phyloP scores from a whole-genome alignment of 2,888 invertebrate species.

The Luperina nickerlii region DNA sequence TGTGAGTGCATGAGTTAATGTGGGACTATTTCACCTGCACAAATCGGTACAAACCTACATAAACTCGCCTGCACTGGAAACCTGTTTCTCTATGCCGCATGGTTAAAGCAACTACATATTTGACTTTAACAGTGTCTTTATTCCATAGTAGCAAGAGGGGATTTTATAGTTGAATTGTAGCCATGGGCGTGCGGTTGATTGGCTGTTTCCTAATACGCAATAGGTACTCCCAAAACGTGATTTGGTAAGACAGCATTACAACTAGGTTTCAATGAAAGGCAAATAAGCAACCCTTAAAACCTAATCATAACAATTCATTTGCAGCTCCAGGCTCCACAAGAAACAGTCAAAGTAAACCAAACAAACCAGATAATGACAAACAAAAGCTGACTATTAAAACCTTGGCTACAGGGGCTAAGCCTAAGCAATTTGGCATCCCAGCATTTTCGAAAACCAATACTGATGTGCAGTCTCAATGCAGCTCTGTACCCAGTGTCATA shows the following conservation, averaged over 20 bases:
- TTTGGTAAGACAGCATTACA: neutral
- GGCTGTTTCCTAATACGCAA: neutral
- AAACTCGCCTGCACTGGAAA: too few species aligned
- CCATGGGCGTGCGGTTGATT: too few species aligned
- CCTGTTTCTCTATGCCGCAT: too few species aligned
- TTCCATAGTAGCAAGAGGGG: neutral
- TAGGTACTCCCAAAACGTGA: neutral
- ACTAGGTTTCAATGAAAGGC: neutral
- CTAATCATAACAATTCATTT: conserved; percentile 31
- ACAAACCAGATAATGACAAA: conserved; percentile 74
- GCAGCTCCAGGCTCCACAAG: conserved; percentile 69
- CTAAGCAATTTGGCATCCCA: conserved; percentile 58
- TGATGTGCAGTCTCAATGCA: conserved; percentile 82
- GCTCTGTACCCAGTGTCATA: conserved; percentile 79
- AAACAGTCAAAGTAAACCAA: conserved; percentile 74
- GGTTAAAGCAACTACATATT: neutral
- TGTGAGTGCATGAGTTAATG: too few species aligned
- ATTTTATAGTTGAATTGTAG: neutral
- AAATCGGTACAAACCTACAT: too few species aligned
- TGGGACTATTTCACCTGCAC: too few species aligned
- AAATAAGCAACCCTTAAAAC: neutral
- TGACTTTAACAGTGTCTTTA: neutral
- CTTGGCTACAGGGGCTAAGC: conserved; percentile 56
- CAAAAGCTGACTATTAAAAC: conserved; percentile 62
- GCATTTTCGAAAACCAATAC: conserved; percentile 68